A percentile compares a stretch with the other conserved stretches of the same genome.
Evolutionary conservation across 2,113 vertebrate species (phyloP).

Genomic region (Anser brachyrhynchus): DNA sequence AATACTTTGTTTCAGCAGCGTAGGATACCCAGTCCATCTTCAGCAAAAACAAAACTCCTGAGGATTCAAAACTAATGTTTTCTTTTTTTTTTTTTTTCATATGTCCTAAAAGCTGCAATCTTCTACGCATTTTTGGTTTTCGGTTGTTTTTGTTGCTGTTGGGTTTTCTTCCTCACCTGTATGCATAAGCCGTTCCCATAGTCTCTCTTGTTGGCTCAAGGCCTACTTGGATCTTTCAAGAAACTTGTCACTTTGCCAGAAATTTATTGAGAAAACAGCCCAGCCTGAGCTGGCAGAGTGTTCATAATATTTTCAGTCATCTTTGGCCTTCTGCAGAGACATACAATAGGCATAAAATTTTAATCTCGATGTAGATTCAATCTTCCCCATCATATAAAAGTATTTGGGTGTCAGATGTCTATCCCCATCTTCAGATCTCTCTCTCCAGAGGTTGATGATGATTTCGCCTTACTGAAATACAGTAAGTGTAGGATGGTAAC

Average conservation of each 20-base stretch:
- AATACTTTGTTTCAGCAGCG: background rate
- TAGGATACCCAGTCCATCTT: background rate
- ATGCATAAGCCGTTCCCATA: background rate
- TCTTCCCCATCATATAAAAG: background rate
- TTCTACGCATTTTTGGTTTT: background rate
- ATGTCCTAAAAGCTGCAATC: background rate
- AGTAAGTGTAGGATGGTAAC: background rate
- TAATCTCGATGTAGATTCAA: background rate
- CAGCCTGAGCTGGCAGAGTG: background rate
- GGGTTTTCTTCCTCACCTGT: background rate
- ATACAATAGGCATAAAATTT: background rate
- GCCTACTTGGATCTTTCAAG: conserved; percentile 5
- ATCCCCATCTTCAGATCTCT: background rate
- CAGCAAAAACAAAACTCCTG: background rate
- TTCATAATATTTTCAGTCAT: conserved; percentile 2
- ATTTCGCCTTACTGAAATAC: background rate
- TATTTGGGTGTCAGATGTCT: background rate
- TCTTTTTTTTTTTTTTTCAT: background rate
- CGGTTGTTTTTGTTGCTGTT: background rate
- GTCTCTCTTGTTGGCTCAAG: background rate
- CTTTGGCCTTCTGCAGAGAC: background rate
- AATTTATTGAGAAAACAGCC: conserved; percentile 21
- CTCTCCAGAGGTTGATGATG: background rate
- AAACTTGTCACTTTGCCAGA: conserved; percentile 29
- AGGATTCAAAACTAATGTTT: background rate